These are phyloP conservation scores for Cololabis saira DNA, from an alignment of 2,113 vertebrate species.

Conservation along the genomic window DNA sequence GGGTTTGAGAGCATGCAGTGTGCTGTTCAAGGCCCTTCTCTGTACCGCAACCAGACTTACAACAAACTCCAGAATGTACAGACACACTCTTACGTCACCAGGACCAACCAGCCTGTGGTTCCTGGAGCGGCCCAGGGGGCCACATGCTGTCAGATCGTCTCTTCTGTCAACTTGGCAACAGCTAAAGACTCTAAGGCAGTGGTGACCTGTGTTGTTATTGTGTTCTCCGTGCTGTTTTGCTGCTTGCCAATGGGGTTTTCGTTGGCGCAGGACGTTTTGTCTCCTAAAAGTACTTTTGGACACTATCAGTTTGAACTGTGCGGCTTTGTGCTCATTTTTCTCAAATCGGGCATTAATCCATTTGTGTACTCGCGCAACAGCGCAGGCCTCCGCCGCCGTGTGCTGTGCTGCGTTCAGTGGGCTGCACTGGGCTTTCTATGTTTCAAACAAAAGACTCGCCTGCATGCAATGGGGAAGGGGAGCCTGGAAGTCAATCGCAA, in stretches of 20 bases:
- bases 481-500: slow-evolving; percentile 94
- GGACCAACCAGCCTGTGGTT: slow-evolving; percentile 67
- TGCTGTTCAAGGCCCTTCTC: slow-evolving; percentile 80
- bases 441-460: slow-evolving; percentile 92
- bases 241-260: slow-evolving; percentile 93
- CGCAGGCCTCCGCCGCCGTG: slow-evolving; percentile 88
- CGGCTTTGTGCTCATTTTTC: slow-evolving; percentile 93
- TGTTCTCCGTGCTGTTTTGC: slow-evolving; percentile 91
- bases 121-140: slow-evolving; percentile 77
- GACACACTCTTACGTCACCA: slow-evolving; percentile 79
- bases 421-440: slow-evolving; percentile 86
- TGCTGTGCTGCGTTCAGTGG: slow-evolving; percentile 89
- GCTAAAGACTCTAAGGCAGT: slow-evolving; percentile 93
- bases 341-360: slow-evolving; percentile 96
- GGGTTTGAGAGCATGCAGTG: slow-evolving; percentile 80
- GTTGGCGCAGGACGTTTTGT: slow-evolving; percentile 87
- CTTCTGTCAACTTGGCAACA: slow-evolving; percentile 87
- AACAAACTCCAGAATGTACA: slow-evolving; percentile 86
- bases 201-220: slow-evolving; percentile 91
- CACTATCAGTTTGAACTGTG: slow-evolving; percentile 96
- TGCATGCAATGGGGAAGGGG: slow-evolving; percentile 92
- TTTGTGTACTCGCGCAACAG: slow-evolving; percentile 98
- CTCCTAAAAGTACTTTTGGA: slow-evolving; percentile 82
- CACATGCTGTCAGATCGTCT: slow-evolving; percentile 86
- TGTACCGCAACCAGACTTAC: slow-evolving; percentile 91